Evolutionary conservation across 1,140 invertebrate genomes (phyloP).

Genomic region (Patella vulgata): DNA sequence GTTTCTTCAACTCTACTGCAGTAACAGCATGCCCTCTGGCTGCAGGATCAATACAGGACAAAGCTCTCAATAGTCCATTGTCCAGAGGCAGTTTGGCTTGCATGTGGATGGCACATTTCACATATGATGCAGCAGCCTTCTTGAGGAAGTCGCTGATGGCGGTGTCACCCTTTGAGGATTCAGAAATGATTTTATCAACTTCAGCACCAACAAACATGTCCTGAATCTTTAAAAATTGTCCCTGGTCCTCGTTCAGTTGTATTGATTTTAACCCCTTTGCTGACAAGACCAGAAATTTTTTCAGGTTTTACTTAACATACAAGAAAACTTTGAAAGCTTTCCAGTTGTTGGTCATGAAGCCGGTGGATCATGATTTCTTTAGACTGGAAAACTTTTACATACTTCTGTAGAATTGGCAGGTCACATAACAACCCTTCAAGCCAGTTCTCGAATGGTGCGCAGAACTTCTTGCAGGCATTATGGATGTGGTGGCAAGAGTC

Average conservation of each 20-base stretch:
- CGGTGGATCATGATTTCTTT: conserved; percentile 32
- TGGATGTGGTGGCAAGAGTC: conserved; percentile 50
- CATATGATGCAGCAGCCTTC: too few relatives aligned
- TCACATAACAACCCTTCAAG: conserved; percentile 35
- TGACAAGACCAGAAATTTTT: conserved; percentile 1
- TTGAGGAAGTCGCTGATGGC: conserved; percentile 1
- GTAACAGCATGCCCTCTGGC: conserved; percentile 3
- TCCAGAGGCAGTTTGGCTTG: conserved; percentile 18
- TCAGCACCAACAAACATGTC: conserved; percentile 24
- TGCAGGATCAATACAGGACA: too few relatives aligned
- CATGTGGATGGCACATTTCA: conserved; percentile 14
- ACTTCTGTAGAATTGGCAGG: conserved; percentile 30
- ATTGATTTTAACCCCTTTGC: conserved; percentile 6
- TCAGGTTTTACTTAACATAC: conserved; percentile 33
- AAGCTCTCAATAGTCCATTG: conserved; percentile 16
- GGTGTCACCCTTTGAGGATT: not conserved
- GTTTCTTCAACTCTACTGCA: conserved; percentile 1
- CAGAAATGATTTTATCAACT: not conserved
- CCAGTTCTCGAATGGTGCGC: conserved; percentile 36
- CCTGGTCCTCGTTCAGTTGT: not conserved
- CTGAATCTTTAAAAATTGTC: conserved; percentile 1
- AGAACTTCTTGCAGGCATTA: conserved; percentile 43
- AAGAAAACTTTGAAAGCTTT: conserved; percentile 28
- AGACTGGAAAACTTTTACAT: conserved; percentile 29
- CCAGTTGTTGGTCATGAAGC: conserved; percentile 30